These are phyloP conservation scores for Pseudanteris insignis DNA, from an alignment of 2,888 invertebrate species.

Conservation along the genomic window DNA sequence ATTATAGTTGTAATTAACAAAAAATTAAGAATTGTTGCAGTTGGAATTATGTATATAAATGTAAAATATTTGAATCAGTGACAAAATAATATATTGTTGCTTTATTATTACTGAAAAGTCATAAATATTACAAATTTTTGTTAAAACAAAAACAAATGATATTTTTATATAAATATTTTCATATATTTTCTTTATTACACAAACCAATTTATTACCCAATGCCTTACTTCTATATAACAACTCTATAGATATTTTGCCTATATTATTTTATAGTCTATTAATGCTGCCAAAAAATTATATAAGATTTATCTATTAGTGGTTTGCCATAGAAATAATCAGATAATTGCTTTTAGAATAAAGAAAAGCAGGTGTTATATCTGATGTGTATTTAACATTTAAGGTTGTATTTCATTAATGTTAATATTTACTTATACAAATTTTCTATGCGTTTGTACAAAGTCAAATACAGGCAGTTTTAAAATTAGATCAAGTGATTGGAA, in stretches of 20 bases:
- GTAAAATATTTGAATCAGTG: neutral
- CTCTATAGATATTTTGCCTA: conserved; percentile 6
- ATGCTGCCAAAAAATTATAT: no score
- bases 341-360: no score
- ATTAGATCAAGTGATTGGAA: no score
- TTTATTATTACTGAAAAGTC: neutral
- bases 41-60: conserved; percentile 1
- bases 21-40: neutral
- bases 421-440: no score
- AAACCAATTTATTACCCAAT: conserved; percentile 25
- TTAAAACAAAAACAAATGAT: neutral
- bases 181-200: conserved; percentile 23
- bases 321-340: no score
- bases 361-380: no score
- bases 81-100: neutral
- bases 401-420: no score
- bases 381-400: no score
- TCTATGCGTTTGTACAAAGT: no score
- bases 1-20: neutral
- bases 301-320: no score
- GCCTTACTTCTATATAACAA: neutral
- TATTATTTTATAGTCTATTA: no score
- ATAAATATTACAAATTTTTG: neutral
- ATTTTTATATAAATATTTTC: conserved; percentile 23
- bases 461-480: no score